Evolutionary conservation across 2,888 invertebrate genomes (phyloP).

Genomic region (Pollenia labialis): DNA sequence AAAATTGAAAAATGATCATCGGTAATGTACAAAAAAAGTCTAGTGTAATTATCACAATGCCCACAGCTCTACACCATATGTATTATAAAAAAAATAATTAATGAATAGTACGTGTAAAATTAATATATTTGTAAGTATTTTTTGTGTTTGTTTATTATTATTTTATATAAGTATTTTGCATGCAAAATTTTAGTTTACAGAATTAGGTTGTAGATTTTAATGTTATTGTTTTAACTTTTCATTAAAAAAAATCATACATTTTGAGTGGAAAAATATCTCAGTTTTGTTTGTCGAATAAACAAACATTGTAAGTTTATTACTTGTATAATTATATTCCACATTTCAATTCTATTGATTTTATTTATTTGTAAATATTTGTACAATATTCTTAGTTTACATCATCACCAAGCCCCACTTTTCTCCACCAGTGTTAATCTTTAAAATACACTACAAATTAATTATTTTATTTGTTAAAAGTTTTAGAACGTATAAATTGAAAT

Average conservation of each 20-base stretch:
- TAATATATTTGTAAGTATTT: constrained; percentile 31
- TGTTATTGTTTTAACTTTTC: background rate
- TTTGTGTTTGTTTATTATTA: constrained; percentile 11
- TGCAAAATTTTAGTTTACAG: constrained; percentile 6
- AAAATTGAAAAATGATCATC: constrained; percentile 81
- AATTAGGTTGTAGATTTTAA: background rate
- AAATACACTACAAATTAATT: background rate
- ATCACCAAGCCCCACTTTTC: background rate
- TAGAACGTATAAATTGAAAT: background rate
- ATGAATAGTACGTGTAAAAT: constrained; percentile 10
- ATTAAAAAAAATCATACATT: background rate
- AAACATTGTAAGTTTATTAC: constrained; percentile 17
- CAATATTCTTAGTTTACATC: background rate
- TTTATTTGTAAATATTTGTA: constrained; percentile 20
- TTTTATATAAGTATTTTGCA: background rate
- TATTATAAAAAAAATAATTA: constrained; percentile 19
- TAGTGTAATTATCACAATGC: background rate
- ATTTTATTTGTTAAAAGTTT: background rate
- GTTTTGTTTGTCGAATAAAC: constrained; percentile 26
- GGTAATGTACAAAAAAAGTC: constrained; percentile 41
- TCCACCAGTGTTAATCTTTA: background rate
- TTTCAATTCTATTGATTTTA: background rate
- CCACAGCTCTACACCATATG: background rate
- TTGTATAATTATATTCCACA: background rate
- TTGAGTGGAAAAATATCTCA: constrained; percentile 7